Conservation (phyloP, 1,140 invertebrate genomes). For the Halesus radiatus region DNA sequence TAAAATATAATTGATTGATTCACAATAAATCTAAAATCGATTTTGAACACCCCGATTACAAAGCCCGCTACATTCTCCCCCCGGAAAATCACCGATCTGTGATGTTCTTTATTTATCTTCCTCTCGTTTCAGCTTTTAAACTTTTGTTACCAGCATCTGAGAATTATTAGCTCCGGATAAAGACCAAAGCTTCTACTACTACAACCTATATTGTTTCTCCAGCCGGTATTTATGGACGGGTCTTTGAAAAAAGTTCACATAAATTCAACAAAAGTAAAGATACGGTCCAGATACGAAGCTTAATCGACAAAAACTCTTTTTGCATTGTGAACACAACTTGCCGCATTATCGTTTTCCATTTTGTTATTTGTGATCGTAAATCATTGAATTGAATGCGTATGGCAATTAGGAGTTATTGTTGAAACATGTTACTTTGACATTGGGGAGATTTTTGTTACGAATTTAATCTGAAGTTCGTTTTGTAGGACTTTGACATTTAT, state of each 20-base stretch:
- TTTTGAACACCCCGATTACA: too few relatives aligned
- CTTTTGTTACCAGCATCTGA: conserved; percentile 26
- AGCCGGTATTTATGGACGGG: conserved; percentile 28
- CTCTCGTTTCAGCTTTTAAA: conserved; percentile 11
- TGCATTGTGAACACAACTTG: not conserved
- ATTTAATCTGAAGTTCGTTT: too few relatives aligned
- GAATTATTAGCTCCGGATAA: conserved; percentile 39
- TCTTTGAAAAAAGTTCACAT: conserved; percentile 32
- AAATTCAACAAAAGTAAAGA: conserved; percentile 14
- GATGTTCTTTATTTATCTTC: conserved; percentile 40
- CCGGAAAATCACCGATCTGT: conserved; percentile 11
- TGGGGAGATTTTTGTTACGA: too few relatives aligned
- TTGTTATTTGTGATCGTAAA: too few relatives aligned
- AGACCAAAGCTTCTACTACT: conserved; percentile 1
- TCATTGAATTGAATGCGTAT: too few relatives aligned
- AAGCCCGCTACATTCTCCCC: too few relatives aligned
- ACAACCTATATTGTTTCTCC: conserved; percentile 24
- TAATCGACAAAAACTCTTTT: conserved; percentile 17
- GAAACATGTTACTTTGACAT: too few relatives aligned
- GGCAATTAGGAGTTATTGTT: too few relatives aligned
- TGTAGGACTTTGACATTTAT: too few relatives aligned
- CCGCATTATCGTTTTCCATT: not conserved
- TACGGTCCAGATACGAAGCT: conserved; percentile 19
- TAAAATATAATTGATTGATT: too few relatives aligned
- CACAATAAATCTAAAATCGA: too few relatives aligned